Evolutionary conservation across 2,888 invertebrate species (phyloP).

Genomic region (Leptogaster cylindrica): DNA sequence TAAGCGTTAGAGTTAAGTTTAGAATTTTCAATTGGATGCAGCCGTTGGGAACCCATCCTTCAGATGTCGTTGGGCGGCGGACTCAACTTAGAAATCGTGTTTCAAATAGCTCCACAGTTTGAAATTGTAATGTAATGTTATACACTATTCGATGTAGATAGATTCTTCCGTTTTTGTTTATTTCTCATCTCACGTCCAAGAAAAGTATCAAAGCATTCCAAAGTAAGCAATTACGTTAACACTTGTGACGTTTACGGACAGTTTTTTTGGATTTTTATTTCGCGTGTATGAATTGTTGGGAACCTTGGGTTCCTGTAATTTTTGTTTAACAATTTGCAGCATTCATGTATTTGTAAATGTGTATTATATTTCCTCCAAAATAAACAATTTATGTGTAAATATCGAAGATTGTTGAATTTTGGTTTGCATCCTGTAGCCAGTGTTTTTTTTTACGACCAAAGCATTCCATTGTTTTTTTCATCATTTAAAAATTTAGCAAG

Average conservation of each 20-base stretch:
- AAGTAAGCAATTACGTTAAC: background rate
- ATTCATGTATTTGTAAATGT: slow-evolving; percentile 26
- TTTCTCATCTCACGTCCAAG: background rate
- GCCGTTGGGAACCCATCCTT: too few relatives aligned
- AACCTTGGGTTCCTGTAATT: slow-evolving; percentile 3
- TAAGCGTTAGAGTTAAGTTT: slow-evolving; percentile 23
- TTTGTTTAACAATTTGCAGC: slow-evolving; percentile 6
- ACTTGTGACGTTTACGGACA: background rate
- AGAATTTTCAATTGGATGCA: background rate
- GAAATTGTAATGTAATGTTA: too few relatives aligned
- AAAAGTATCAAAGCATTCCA: slow-evolving; percentile 19
- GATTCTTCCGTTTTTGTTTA: background rate
- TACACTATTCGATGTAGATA: background rate
- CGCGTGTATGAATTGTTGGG: too few relatives aligned
- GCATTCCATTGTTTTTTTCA: too few relatives aligned
- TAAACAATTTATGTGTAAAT: slow-evolving; percentile 24
- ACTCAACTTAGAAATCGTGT: too few relatives aligned
- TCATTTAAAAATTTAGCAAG: background rate
- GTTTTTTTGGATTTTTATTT: background rate
- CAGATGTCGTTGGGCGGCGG: too few relatives aligned
- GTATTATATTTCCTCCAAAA: slow-evolving; percentile 25
- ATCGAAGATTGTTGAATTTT: background rate
- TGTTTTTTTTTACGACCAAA: too few relatives aligned
- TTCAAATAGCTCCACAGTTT: too few relatives aligned
- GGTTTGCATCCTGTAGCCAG: background rate